Percentiles rank a stretch among this genome's conserved stretches.
These are phyloP conservation scores for Delphinus delphis DNA, from an alignment of 2,113 vertebrate genomes.

Conservation along the genomic window DNA sequence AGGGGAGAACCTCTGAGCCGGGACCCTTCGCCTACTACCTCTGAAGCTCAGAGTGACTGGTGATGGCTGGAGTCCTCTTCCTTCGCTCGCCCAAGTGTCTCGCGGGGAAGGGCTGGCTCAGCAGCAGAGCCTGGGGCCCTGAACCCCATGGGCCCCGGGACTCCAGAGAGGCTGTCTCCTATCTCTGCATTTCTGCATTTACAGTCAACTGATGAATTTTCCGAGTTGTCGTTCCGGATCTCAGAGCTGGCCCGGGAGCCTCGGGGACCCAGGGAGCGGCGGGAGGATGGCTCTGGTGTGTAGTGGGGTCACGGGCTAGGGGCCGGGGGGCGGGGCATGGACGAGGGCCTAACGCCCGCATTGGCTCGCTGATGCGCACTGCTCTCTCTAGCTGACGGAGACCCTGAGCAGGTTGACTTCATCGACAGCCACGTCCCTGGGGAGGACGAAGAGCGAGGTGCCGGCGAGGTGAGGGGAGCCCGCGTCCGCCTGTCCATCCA, in stretches of 20 bases:
- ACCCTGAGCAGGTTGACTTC: conserved; percentile 87
- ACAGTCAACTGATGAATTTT: conserved; percentile 93
- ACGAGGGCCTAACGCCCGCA: background rate
- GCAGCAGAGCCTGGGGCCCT: background rate
- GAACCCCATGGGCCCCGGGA: background rate
- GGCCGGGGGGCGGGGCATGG: too few relatives aligned
- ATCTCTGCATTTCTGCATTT: background rate
- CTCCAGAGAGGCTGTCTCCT: background rate
- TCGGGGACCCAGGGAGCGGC: conserved; percentile 84
- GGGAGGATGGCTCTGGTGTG: conserved; percentile 79
- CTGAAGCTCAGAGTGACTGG: background rate
- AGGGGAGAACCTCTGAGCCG: background rate
- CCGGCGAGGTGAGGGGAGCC: conserved; percentile 62
- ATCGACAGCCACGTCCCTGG: conserved; percentile 86
- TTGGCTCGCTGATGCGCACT: background rate
- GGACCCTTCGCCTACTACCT: background rate
- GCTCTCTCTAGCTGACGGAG: conserved; percentile 82
- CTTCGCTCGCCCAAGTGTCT: background rate
- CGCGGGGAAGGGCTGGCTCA: background rate
- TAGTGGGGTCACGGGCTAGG: background rate
- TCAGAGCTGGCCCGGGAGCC: conserved; percentile 87
- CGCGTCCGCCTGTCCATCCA: accelerated
- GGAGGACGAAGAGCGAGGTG: conserved; percentile 85
- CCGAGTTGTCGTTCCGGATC: conserved; percentile 89
- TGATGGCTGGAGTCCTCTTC: background rate